Evolutionary conservation across 2,888 invertebrate genomes (phyloP).

Genomic region (Rhamphomyia laevipes): DNA sequence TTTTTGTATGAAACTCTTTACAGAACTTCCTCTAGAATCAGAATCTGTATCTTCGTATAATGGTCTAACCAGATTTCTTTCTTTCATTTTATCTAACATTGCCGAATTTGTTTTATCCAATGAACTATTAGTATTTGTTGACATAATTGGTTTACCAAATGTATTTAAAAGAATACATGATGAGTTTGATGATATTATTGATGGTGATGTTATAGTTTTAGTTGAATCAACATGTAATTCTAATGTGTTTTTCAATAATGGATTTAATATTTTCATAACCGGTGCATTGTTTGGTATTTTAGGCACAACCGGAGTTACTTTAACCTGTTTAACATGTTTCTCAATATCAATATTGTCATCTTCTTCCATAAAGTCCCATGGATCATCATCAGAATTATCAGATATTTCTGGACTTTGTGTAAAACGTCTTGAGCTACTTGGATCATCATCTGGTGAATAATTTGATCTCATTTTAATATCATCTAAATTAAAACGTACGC

Average conservation of each 20-base stretch:
- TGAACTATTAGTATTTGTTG: constrained; percentile 6
- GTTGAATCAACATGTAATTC: not conserved
- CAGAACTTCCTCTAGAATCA: constrained; percentile 33
- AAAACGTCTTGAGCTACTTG: constrained; percentile 21
- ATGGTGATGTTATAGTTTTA: not conserved
- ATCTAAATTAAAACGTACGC: constrained; percentile 53
- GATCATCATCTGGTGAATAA: constrained; percentile 26
- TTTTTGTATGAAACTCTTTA: constrained; percentile 32
- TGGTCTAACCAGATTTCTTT: constrained; percentile 23
- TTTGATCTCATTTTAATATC: constrained; percentile 19
- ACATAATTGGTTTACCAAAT: too few species aligned
- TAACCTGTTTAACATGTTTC: constrained; percentile 33
- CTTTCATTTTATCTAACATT: constrained; percentile 28
- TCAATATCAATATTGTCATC: constrained; percentile 28
- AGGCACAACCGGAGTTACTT: constrained; percentile 31
- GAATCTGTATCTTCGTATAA: constrained; percentile 36
- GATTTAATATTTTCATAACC: not conserved
- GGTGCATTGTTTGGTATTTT: constrained; percentile 18
- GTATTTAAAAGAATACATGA: too few species aligned
- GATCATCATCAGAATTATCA: constrained; percentile 26
- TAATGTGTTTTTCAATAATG: not conserved
- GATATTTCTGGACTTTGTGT: constrained; percentile 28
- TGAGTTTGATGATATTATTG: not conserved
- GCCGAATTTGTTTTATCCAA: constrained; percentile 13
- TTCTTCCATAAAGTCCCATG: constrained; percentile 26